phyloP scores from a whole-genome alignment of 2,797 vertebrate species.

The Halcyon smyrnensis region DNA sequence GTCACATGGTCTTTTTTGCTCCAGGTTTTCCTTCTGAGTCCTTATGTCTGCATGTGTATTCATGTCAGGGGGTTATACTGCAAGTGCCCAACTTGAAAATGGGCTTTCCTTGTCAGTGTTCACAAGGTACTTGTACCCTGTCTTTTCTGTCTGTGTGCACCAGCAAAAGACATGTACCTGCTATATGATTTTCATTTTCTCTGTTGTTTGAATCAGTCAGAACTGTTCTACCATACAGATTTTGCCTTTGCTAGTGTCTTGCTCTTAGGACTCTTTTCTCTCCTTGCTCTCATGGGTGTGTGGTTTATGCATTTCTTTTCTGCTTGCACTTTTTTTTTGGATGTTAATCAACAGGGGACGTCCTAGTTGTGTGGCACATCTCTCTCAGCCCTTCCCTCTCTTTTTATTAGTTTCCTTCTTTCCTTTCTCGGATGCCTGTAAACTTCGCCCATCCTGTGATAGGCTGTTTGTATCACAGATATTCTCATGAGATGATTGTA shows the following conservation, averaged over 20 bases:
- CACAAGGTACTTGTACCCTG: background rate
- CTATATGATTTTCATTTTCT: background rate
- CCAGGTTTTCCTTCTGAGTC: background rate
- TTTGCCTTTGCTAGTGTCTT: background rate
- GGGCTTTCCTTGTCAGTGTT: background rate
- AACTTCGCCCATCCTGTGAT: background rate
- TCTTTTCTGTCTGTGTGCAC: background rate
- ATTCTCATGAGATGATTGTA: background rate
- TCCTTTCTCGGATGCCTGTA: background rate
- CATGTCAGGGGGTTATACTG: background rate
- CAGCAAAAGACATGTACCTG: background rate
- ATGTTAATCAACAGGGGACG: background rate
- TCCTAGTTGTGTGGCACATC: background rate
- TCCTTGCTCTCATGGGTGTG: background rate
- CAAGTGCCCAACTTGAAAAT: background rate
- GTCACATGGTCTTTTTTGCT: background rate
- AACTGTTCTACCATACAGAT: background rate
- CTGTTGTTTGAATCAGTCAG: background rate
- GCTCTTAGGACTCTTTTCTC: background rate
- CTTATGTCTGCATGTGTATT: background rate
- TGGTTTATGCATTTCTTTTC: background rate
- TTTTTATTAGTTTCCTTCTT: background rate
- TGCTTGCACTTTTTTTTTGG: background rate
- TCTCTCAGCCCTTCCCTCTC: background rate
- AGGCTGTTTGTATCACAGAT: background rate